These are phyloP conservation scores for Zaprionus gabonicus DNA, from an alignment of 1,140 invertebrate genomes.

Conservation along the genomic window DNA sequence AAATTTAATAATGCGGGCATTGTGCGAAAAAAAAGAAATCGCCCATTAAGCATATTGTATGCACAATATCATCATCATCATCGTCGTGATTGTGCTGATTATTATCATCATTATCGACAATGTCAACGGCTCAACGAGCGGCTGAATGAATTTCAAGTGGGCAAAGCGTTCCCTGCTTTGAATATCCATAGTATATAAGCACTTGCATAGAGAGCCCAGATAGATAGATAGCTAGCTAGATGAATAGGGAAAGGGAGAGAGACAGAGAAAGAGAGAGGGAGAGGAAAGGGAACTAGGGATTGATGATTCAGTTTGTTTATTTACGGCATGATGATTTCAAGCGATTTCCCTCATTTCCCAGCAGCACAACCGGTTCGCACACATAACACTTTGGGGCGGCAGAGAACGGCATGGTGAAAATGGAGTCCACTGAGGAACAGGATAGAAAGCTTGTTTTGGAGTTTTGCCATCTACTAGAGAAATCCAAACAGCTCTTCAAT, in stretches of 20 bases:
- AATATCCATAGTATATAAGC: conserved; percentile 13
- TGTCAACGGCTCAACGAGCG: conserved; percentile 71
- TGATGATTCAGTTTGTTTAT: conserved; percentile 51
- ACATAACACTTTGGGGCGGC: conserved; percentile 80
- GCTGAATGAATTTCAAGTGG: conserved; percentile 69
- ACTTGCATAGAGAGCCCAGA: conserved; percentile 19
- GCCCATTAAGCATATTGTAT: conserved; percentile 60
- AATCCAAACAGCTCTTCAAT: conserved; percentile 99
- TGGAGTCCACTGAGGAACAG: conserved; percentile 92
- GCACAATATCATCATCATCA: conserved; percentile 45
- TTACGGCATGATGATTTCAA: conserved; percentile 18
- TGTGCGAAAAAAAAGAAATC: conserved; percentile 25
- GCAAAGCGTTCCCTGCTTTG: conserved; percentile 24
- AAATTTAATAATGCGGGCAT: conserved; percentile 56
- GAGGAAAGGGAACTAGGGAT: background rate
- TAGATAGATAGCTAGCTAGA: conserved; percentile 24
- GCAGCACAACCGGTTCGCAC: conserved; percentile 64
- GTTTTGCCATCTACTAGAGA: conserved; percentile 98
- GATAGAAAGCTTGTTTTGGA: conserved; percentile 98
- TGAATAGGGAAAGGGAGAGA: background rate
- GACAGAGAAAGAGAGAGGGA: conserved; percentile 13
- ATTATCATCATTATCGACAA: conserved; percentile 52
- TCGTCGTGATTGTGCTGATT: conserved; percentile 48
- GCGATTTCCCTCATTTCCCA: conserved; percentile 24
- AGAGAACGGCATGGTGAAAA: conserved; percentile 85